Percentiles rank a stretch among this genome's conserved stretches.
Conservation (phyloP, 1,140 invertebrate species). For the Parapsyche elsis region DNA sequence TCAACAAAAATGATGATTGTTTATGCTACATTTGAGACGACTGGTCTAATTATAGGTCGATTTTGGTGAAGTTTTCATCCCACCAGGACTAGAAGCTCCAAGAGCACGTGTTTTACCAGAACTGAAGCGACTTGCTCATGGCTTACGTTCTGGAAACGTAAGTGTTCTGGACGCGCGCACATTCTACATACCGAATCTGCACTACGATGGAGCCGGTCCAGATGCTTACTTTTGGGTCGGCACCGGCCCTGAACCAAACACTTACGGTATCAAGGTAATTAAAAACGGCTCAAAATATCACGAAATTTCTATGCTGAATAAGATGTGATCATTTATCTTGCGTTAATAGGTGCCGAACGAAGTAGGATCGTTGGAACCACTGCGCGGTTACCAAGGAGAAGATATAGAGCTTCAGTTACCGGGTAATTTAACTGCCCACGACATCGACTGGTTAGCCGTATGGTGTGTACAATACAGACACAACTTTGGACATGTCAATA, state of each 20-base stretch:
- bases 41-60: conserved; percentile 87
- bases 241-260: conserved; percentile 81
- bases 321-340: neutral
- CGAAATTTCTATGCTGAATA: neutral
- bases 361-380: conserved; percentile 80
- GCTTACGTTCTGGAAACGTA: conserved; percentile 89
- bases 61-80: conserved; percentile 86
- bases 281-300: neutral
- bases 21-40: no score
- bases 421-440: conserved; percentile 85
- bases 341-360: conserved; percentile 82
- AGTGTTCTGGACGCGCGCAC: conserved; percentile 92
- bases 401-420: conserved; percentile 91
- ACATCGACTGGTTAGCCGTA: conserved; percentile 92
- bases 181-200: conserved; percentile 91
- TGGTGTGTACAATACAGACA: conserved; percentile 89
- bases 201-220: conserved; percentile 90
- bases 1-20: no score
- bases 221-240: conserved; percentile 96
- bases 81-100: conserved; percentile 77
- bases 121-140: conserved; percentile 86
- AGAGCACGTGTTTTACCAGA: conserved; percentile 81
- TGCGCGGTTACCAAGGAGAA: conserved; percentile 87
- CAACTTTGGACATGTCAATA: conserved; percentile 90
- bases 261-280: conserved; percentile 82